Evolutionary conservation across 2,113 vertebrate genomes (phyloP), one percentile per base, ranked within the genome.

Genomic region (Pandion haliaetus): DNA sequence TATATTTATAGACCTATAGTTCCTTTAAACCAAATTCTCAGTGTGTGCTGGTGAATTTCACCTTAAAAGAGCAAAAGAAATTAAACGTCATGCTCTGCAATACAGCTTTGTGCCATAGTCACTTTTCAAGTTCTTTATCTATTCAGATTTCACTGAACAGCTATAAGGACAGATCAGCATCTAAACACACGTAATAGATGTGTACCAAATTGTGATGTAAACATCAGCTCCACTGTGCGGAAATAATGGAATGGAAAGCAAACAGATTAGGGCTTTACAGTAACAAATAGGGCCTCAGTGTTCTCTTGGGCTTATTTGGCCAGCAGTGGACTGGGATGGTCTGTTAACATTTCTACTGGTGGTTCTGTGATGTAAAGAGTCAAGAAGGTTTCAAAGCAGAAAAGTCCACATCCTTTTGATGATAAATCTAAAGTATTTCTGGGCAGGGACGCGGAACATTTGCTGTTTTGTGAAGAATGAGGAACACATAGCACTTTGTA

Each of bases 71-170:
- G 8, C 9, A 69, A 40, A 61, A 81, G 42, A 50, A 66, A 40
- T 74, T 34, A 6, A 0, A 6, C 0, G 1, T n/a, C 24, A 1
- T 40, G 57, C 38, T 73, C 29, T 69, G 50, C 54, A 57, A 1
- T 45, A 45, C 38, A 79, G 14, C 62, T 83, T 66, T 73, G 59
- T 29, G 50, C 26, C 0, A 0, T 16, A 29, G 57, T 14, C 44
- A 17, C 15, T 82, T 63, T 17, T 47, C 19, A 57, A 18, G n/a
- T 31, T 42, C 47, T 92, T 87, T 7, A 42, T 67, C 25, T 65
- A 12, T 36, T 66, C 23, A 55, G 42, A 54, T 82, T 79, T 69
- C 65, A 31, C 23, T 32, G 63, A 84, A 16, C 21, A 82, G 31
- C 42, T 87, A 6, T 34, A 47, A 62, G 72, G n/a, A 57, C 28